Percentiles rank a stretch among this genome's conserved stretches.
Evolutionary conservation across 2,797 vertebrate genomes (phyloP).

Genomic region (Lepus townsendii): DNA sequence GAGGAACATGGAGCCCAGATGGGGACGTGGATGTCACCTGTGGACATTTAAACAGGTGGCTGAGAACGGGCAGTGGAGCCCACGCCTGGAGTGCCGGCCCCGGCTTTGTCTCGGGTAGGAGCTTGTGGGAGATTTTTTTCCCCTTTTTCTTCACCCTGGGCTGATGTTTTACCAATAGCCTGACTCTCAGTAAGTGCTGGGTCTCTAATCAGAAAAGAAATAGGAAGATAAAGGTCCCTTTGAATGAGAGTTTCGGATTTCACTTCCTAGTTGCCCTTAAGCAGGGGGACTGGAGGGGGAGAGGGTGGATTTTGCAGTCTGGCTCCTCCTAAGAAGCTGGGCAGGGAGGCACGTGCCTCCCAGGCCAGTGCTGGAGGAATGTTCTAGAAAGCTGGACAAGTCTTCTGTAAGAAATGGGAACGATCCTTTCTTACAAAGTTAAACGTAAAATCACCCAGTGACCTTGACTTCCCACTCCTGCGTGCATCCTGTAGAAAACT

Average conservation of each 20-base stretch:
- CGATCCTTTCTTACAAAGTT: neutral
- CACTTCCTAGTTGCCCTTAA: neutral
- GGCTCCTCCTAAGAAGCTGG: neutral
- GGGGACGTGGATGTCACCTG: neutral
- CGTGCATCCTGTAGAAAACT: neutral
- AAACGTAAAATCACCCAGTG: neutral
- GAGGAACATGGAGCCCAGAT: neutral
- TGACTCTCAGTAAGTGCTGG: neutral
- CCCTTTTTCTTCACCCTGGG: neutral
- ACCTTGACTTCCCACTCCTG: neutral
- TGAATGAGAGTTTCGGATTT: neutral
- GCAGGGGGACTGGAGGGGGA: too few relatives aligned
- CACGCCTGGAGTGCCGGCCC: too few relatives aligned
- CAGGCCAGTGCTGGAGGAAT: neutral
- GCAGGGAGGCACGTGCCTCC: too few relatives aligned
- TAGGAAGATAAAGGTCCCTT: neutral
- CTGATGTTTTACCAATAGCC: neutral
- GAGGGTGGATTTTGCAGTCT: fast-evolving
- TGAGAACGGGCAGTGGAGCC: fast-evolving
- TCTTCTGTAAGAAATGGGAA: too few relatives aligned
- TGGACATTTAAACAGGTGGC: fast-evolving
- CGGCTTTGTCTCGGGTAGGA: fast-evolving
- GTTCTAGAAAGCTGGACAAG: neutral
- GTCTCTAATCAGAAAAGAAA: neutral
- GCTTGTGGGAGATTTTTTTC: neutral